A percentile compares a stretch with the other conserved stretches of the same genome.
Evolutionary conservation across 2,888 invertebrate species (phyloP).

Genomic region (Trilocha varians): DNA sequence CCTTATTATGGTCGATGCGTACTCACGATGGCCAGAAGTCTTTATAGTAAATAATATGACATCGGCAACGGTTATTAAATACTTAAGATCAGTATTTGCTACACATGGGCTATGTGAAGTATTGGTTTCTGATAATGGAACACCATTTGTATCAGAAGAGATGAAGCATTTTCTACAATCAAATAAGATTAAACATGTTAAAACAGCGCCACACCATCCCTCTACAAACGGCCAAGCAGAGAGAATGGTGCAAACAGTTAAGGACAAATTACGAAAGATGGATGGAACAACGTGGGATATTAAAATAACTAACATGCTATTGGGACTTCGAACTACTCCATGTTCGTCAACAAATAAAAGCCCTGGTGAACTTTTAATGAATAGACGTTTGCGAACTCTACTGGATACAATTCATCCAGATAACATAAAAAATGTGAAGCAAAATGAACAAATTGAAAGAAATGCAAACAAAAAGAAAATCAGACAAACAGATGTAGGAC

Average conservation of each 20-base stretch:
- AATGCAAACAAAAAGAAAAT: background rate
- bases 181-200: slow-evolving; percentile 13
- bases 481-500: background rate
- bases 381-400: background rate
- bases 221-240: slow-evolving; percentile 15
- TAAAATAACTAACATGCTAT: background rate
- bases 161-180: slow-evolving; percentile 9
- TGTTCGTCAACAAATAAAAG: too few species aligned
- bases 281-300: slow-evolving; percentile 10
- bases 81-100: too few species aligned
- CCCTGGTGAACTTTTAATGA: too few species aligned
- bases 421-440: background rate
- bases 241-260: slow-evolving; percentile 14
- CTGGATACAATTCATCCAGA: background rate
- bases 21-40: slow-evolving; percentile 7
- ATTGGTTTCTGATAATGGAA: too few species aligned
- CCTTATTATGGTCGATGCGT: slow-evolving; percentile 11
- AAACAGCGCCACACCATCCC: slow-evolving; percentile 14
- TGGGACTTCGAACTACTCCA: too few species aligned
- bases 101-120: too few species aligned
- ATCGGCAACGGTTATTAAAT: slow-evolving; percentile 7
- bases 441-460: background rate
- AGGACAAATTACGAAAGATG: slow-evolving; percentile 13
- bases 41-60: slow-evolving; percentile 4
- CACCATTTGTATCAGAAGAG: too few species aligned